These are phyloP conservation scores for Brachystomella parvula DNA, from an alignment of 1,140 invertebrate species.

Conservation along the genomic window DNA sequence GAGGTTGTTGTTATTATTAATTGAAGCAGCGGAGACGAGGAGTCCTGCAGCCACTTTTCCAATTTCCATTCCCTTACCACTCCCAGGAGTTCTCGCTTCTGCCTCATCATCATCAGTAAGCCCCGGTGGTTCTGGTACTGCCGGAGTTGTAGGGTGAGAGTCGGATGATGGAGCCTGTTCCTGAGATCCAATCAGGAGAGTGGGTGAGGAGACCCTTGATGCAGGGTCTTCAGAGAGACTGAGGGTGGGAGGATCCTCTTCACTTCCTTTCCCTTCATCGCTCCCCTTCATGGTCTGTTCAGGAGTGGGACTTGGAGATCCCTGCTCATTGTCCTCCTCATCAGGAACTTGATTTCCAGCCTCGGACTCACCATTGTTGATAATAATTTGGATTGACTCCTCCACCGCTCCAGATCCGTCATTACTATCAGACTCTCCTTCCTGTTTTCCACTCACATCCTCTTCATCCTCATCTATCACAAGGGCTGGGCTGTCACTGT, in stretches of 20 bases:
- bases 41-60: constrained; percentile 36
- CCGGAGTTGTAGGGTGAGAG: too few species aligned
- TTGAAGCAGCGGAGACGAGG: constrained; percentile 28
- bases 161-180: too few species aligned
- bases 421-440: neutral
- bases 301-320: neutral
- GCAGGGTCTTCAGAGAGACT: neutral
- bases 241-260: neutral
- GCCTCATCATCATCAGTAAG: too few species aligned
- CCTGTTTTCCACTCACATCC: neutral
- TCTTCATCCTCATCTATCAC: constrained; percentile 6
- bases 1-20: constrained; percentile 29
- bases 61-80: constrained; percentile 6
- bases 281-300: neutral
- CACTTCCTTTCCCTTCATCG: neutral
- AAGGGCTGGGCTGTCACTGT: neutral
- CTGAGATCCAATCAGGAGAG: neutral
- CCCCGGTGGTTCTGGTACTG: neutral
- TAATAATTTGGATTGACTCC: neutral
- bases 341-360: neutral
- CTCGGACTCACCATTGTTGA: neutral
- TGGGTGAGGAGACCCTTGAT: neutral
- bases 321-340: neutral
- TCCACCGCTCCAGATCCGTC: neutral
- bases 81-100: constrained; percentile 13